Conservation (phyloP, 2,797 vertebrate genomes). For the Naso thynnoides region DNA sequence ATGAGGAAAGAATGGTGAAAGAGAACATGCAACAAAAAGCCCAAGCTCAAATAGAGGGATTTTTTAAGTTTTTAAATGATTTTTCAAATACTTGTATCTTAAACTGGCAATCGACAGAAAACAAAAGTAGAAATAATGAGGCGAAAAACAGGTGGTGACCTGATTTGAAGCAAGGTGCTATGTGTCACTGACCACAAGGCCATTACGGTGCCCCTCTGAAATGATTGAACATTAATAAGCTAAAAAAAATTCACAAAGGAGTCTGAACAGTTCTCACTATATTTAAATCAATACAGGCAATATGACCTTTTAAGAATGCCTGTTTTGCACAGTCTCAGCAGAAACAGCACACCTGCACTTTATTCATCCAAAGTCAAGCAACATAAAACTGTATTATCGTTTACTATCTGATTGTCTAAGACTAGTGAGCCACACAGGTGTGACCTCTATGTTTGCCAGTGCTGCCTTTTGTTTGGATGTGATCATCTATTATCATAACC, state of each 20-base stretch:
- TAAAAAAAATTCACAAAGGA: not conserved
- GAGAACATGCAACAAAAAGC: not conserved
- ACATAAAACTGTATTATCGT: not conserved
- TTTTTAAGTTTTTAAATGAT: not conserved
- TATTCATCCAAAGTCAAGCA: not conserved
- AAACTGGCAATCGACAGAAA: not conserved
- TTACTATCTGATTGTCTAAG: slow-evolving; percentile 6
- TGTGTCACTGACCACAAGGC: not conserved
- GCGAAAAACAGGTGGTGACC: not conserved
- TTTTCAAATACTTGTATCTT: slow-evolving; percentile 7
- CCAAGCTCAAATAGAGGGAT: not conserved
- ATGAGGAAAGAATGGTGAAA: not conserved
- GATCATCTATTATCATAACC: slow-evolving; percentile 3
- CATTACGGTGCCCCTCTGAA: not conserved
- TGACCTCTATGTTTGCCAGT: slow-evolving; percentile 20
- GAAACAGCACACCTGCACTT: not conserved
- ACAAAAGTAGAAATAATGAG: not conserved
- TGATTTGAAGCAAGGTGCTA: not conserved
- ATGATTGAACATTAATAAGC: not conserved
- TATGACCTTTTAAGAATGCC: not conserved
- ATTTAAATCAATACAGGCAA: not conserved
- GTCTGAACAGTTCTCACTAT: not conserved
- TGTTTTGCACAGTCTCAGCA: not conserved
- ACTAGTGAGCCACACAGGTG: slow-evolving; percentile 6
- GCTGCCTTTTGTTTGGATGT: slow-evolving; percentile 4